Percentiles rank a stretch among this genome's conserved stretches.
Conservation (phyloP, 2,797 vertebrate genomes). For the Paguma larvata region DNA sequence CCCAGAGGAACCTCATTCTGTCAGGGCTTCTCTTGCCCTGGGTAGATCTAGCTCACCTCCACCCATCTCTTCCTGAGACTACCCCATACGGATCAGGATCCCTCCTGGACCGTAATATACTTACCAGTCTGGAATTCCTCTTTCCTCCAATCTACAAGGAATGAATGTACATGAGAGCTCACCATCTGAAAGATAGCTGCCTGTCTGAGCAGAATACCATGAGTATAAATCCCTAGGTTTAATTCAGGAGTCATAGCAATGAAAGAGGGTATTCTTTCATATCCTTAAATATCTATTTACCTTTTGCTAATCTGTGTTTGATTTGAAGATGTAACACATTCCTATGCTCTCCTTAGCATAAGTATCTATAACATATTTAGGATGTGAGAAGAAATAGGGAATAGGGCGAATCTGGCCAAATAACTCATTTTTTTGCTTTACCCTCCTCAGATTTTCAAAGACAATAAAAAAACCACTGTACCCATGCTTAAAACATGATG, state of each 20-base stretch:
- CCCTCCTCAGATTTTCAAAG: background rate
- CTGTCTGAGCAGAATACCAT: background rate
- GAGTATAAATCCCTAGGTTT: background rate
- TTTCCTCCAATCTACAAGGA: slow-evolving; percentile 32
- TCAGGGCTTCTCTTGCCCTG: background rate
- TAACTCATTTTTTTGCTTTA: background rate
- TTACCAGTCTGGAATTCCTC: background rate
- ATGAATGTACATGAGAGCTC: background rate
- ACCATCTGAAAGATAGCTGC: background rate
- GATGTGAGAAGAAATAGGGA: background rate
- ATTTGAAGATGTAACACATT: background rate
- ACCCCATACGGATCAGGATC: background rate
- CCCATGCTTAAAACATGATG: no score
- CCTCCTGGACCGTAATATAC: background rate
- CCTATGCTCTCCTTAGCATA: background rate
- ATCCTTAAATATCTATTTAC: background rate
- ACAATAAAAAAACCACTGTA: background rate
- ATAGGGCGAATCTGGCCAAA: background rate
- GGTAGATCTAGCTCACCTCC: background rate
- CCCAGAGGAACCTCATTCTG: rapidly evolving
- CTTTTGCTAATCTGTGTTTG: background rate
- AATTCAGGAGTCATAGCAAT: background rate
- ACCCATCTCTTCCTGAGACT: background rate
- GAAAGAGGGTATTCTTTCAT: background rate
- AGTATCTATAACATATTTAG: background rate